phyloP scores from a whole-genome alignment of 2,888 invertebrate species.

The Thymelicus sylvestris region DNA sequence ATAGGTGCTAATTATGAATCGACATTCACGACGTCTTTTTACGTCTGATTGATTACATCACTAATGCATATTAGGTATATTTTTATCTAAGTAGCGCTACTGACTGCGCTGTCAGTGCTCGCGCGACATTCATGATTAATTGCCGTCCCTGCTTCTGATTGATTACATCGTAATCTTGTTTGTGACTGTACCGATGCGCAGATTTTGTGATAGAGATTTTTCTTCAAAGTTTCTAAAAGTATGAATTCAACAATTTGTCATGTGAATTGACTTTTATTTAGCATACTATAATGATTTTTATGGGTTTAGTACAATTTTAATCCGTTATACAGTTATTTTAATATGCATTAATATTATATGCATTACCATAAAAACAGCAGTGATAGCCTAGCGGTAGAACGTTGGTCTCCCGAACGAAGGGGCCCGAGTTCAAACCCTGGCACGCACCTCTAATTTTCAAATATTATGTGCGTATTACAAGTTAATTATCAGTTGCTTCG shows the following conservation, averaged over 20 bases:
- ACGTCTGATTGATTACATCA: slow-evolving; percentile 5
- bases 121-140: slow-evolving; percentile 74
- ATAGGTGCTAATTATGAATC: too few species aligned
- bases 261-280: slow-evolving; percentile 1
- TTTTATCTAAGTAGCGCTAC: slow-evolving; percentile 16
- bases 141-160: slow-evolving; percentile 66
- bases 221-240: slow-evolving; percentile 55
- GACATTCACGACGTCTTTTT: not conserved
- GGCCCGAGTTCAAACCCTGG: too few species aligned
- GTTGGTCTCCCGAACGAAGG: too few species aligned
- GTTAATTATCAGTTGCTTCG: too few species aligned
- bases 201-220: slow-evolving; percentile 63
- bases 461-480: too few species aligned
- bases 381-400: too few species aligned
- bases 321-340: too few species aligned
- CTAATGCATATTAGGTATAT: slow-evolving; percentile 14
- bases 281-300: not conserved
- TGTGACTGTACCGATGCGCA: slow-evolving; percentile 75
- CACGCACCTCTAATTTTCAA: too few species aligned
- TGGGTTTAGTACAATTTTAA: too few species aligned
- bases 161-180: slow-evolving; percentile 82
- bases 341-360: too few species aligned
- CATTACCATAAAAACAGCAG: too few species aligned
- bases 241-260: slow-evolving; percentile 3
- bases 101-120: slow-evolving; percentile 52